Percentiles rank a stretch among this genome's conserved stretches.
phyloP scores from a whole-genome alignment of 2,888 invertebrate species.

The Leptogaster cylindrica region DNA sequence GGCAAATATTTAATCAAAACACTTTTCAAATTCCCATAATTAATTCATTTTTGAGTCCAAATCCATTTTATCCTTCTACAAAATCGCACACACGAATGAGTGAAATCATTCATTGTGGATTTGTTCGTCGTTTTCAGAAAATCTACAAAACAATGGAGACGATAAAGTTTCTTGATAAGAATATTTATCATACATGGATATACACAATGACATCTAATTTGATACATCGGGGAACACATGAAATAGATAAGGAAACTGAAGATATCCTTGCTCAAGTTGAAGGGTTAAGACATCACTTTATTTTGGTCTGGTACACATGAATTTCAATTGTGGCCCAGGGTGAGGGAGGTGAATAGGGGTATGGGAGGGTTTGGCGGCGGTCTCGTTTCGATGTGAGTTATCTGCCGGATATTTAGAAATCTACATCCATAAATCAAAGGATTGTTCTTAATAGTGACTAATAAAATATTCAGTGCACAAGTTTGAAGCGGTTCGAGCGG shows the following conservation, averaged over 20 bases:
- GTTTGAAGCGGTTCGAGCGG: no score
- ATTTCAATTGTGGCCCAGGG: no score
- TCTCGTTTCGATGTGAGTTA: no score
- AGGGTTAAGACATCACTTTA: not conserved
- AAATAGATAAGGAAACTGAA: not conserved
- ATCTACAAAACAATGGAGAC: slow-evolving; percentile 17
- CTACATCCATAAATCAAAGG: no score
- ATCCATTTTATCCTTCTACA: slow-evolving; percentile 51
- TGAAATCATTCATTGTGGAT: not conserved
- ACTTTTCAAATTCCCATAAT: slow-evolving; percentile 56
- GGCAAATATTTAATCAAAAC: slow-evolving; percentile 25
- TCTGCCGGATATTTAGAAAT: no score
- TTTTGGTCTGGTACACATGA: no score
- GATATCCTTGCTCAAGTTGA: not conserved
- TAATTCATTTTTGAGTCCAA: slow-evolving; percentile 57
- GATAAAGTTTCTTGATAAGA: slow-evolving; percentile 23
- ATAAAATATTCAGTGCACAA: no score
- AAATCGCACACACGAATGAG: not conserved
- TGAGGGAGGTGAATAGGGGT: no score
- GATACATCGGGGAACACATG: not conserved
- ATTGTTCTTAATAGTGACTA: no score
- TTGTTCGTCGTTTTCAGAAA: not conserved
- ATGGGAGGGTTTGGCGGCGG: no score
- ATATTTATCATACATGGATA: slow-evolving; percentile 10
- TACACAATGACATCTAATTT: not conserved